A percentile compares a stretch with the other conserved stretches of the same genome.
Evolutionary conservation across 2,888 invertebrate species (phyloP).

Genomic region (Eupithecia centaureata): DNA sequence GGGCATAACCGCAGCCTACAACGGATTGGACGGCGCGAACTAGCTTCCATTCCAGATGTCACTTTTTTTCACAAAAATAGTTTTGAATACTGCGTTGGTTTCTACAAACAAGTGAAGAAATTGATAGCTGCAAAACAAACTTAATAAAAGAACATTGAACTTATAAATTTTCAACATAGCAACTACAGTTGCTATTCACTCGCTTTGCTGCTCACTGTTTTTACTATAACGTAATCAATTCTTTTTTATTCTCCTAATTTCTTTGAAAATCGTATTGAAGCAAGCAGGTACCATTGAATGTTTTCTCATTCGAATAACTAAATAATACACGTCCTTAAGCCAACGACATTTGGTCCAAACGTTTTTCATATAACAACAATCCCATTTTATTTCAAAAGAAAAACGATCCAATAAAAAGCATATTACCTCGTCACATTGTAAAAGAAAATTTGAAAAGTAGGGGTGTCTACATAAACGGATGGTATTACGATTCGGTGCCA

Average conservation of each 20-base stretch:
- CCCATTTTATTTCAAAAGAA: slow-evolving; percentile 68
- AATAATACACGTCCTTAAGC: slow-evolving; percentile 40
- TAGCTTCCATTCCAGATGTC: slow-evolving; percentile 50
- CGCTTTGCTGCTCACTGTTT: not conserved
- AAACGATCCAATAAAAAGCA: slow-evolving; percentile 74
- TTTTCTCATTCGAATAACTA: slow-evolving; percentile 44
- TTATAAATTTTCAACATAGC: not conserved
- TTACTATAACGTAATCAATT: not conserved
- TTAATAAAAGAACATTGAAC: not conserved
- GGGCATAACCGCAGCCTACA: slow-evolving; percentile 70
- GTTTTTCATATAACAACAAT: slow-evolving; percentile 61
- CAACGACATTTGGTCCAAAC: slow-evolving; percentile 42
- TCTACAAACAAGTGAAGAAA: not conserved
- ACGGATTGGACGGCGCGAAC: slow-evolving; percentile 56
- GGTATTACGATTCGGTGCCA: slow-evolving; percentile 74
- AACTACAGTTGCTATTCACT: not conserved
- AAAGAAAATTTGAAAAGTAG: slow-evolving; percentile 73
- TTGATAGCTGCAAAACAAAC: not conserved
- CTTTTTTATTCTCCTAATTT: slow-evolving; percentile 1
- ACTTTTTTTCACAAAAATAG: slow-evolving; percentile 52
- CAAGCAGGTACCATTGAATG: slow-evolving; percentile 21
- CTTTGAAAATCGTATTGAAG: not conserved
- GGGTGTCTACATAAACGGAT: slow-evolving; percentile 69
- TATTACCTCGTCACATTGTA: slow-evolving; percentile 72
- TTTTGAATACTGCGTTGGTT: slow-evolving; percentile 25